phyloP scores from a whole-genome alignment of 2,888 invertebrate species.

The Trissolcus brochymenae region DNA sequence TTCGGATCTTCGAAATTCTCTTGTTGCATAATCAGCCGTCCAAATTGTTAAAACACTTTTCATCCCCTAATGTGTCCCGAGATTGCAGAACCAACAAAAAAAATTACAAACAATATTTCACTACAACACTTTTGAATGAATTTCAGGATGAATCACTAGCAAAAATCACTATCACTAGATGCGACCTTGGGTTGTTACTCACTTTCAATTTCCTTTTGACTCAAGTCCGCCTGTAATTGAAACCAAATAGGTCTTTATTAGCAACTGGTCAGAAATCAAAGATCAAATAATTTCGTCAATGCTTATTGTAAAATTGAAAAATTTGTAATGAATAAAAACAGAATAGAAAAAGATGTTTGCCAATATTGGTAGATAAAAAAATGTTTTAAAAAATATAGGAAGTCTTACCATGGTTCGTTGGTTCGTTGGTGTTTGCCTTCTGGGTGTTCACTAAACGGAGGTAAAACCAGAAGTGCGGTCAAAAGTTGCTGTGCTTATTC shows the following conservation, averaged over 20 bases:
- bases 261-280: background rate
- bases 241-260: slow-evolving; percentile 5
- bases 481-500: slow-evolving; percentile 81
- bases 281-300: background rate
- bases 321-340: background rate
- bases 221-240: slow-evolving; percentile 88
- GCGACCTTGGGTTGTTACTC: slow-evolving; percentile 78
- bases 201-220: slow-evolving; percentile 93
- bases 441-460: slow-evolving; percentile 85
- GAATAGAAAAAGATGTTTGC: background rate
- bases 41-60: slow-evolving; percentile 14
- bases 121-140: slow-evolving; percentile 22
- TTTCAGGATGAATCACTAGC: slow-evolving; percentile 7
- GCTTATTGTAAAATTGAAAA: background rate
- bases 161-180: slow-evolving; percentile 26
- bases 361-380: background rate
- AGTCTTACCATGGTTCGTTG: slow-evolving; percentile 76
- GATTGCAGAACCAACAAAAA: background rate
- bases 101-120: background rate
- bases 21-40: slow-evolving; percentile 46
- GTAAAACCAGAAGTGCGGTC: slow-evolving; percentile 88
- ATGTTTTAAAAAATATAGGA: slow-evolving; percentile 23
- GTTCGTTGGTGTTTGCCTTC: slow-evolving; percentile 70
- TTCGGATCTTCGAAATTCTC: slow-evolving; percentile 35
- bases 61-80: background rate